Evolutionary conservation across 2,113 vertebrate genomes (phyloP).

Genomic region (Erpornis zantholeuca): DNA sequence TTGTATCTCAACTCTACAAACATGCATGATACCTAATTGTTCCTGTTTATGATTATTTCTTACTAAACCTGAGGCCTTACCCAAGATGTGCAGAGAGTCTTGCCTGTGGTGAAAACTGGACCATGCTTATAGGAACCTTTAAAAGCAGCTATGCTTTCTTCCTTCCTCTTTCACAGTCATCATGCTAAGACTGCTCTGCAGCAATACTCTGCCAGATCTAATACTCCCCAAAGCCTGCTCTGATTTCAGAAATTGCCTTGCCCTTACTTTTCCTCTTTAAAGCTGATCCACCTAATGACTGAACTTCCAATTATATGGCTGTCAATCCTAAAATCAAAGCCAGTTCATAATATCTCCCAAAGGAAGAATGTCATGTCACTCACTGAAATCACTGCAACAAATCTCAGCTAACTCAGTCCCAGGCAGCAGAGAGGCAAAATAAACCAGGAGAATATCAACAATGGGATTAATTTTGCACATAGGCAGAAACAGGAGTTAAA

Average conservation of each 20-base stretch:
- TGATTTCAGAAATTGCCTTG: conserved; percentile 56
- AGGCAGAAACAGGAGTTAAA: background rate
- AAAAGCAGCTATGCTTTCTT: background rate
- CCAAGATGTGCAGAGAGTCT: background rate
- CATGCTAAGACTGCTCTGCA: background rate
- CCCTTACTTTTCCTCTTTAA: conserved; percentile 52
- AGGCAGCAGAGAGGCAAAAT: conserved; percentile 29
- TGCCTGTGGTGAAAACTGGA: background rate
- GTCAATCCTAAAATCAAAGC: conserved; percentile 64
- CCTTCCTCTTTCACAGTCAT: background rate
- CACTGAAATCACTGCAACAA: conserved; percentile 54
- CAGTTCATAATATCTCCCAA: conserved; percentile 49
- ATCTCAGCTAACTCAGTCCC: conserved; percentile 40
- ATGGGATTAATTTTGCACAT: conserved; percentile 2
- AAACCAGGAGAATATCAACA: conserved; percentile 1
- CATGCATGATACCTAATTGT: background rate
- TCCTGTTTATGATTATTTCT: background rate
- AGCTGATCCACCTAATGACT: conserved; percentile 63
- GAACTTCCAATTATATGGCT: conserved; percentile 65
- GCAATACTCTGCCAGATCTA: background rate
- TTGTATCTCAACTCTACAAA: fast-evolving
- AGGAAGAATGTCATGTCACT: conserved; percentile 44
- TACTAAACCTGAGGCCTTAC: background rate
- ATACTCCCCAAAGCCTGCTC: conserved; percentile 53
- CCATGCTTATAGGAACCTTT: background rate